Percentiles rank a stretch among this genome's conserved stretches.
phyloP scores from a whole-genome alignment of 2,797 vertebrate species.

The Danio albolineatus region DNA sequence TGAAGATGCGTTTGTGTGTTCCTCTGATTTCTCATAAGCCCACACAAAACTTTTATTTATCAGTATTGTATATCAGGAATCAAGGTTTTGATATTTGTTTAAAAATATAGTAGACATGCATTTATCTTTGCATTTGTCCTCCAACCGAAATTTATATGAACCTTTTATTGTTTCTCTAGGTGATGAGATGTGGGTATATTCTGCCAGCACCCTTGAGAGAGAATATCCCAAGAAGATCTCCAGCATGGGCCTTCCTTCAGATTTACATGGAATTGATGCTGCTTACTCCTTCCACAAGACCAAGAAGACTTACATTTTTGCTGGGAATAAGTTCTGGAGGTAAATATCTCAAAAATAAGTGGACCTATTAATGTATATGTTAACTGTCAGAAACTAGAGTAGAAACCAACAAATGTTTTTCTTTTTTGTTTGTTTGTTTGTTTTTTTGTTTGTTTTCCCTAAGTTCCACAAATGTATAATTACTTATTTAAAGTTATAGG shows the following conservation, averaged over 20 bases:
- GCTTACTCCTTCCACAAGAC: constrained; percentile 95
- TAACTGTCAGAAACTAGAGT: not conserved
- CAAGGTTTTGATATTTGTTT: not conserved
- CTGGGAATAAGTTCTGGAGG: constrained; percentile 97
- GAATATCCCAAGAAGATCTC: constrained; percentile 93
- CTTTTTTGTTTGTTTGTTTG: too few relatives aligned
- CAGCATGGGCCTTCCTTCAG: constrained; percentile 86
- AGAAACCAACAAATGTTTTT: not conserved
- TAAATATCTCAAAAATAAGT: constrained; percentile 60
- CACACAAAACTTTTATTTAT: not conserved
- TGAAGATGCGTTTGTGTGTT: not conserved
- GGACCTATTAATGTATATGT: not conserved
- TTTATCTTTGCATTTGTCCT: not conserved
- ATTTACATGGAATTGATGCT: constrained; percentile 87
- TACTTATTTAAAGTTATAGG: not conserved
- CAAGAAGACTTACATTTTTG: constrained; percentile 94
- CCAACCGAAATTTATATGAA: not conserved
- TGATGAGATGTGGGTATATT: constrained; percentile 93
- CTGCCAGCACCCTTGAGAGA: constrained; percentile 86
- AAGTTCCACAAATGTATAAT: not conserved
- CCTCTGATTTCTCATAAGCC: not conserved
- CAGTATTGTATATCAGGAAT: not conserved
- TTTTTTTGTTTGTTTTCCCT: too few relatives aligned
- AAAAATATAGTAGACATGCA: not conserved
- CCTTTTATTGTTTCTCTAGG: constrained; percentile 73